Evolutionary conservation across 2,888 invertebrate genomes (phyloP).

Genomic region (Rhyacophila evoluta): DNA sequence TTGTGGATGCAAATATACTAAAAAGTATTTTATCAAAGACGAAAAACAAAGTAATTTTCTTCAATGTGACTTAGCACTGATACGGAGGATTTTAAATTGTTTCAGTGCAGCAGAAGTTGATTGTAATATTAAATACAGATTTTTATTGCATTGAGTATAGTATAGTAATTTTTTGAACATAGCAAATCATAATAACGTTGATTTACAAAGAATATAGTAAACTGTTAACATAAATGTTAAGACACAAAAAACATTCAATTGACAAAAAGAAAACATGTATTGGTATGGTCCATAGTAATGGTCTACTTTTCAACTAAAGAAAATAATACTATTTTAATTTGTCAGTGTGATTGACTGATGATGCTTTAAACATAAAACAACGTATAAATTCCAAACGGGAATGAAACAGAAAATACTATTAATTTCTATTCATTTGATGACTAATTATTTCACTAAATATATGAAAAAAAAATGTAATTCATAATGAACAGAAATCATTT

Average conservation of each 20-base stretch:
- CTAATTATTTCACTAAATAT: too few relatives aligned
- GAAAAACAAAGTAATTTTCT: too few relatives aligned
- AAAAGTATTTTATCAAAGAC: too few relatives aligned
- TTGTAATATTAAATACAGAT: too few relatives aligned
- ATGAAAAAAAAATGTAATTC: too few relatives aligned
- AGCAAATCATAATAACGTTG: background rate
- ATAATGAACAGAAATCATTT: background rate
- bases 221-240: background rate
- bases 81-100: too few relatives aligned
- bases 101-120: too few relatives aligned
- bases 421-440: background rate
- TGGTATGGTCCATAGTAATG: slow-evolving; percentile 1
- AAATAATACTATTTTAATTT: slow-evolving; percentile 1
- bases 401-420: background rate
- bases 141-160: too few relatives aligned
- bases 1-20: too few relatives aligned
- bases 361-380: background rate
- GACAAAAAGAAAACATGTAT: background rate
- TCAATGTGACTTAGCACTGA: too few relatives aligned
- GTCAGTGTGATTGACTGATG: background rate
- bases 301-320: slow-evolving; percentile 5
- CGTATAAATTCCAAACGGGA: background rate
- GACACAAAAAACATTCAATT: background rate
- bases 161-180: background rate
- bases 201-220: background rate